phyloP scores from a whole-genome alignment of 1,140 invertebrate species.

The Dreissena polymorpha region DNA sequence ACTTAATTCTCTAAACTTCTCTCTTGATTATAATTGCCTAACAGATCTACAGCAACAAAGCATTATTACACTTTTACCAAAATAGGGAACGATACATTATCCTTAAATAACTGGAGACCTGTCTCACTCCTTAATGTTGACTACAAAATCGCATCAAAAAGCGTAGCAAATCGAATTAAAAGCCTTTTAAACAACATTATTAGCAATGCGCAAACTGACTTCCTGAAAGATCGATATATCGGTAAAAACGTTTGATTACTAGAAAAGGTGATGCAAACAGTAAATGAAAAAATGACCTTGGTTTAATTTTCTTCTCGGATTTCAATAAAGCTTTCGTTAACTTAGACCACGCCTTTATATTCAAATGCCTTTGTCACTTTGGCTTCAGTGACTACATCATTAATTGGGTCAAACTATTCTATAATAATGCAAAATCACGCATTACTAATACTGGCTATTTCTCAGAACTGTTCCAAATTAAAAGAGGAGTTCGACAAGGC shows the following conservation, averaged over 20 bases:
- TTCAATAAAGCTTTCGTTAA: not conserved
- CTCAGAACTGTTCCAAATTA: slow-evolving; percentile 4
- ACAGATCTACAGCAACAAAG: not conserved
- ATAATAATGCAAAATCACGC: not conserved
- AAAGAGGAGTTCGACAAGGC: not conserved
- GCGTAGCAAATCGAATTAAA: slow-evolving; percentile 20
- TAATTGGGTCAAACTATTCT: not conserved
- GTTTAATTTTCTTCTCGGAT: too few species aligned
- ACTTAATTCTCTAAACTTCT: too few species aligned
- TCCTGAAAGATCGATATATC: slow-evolving; percentile 28
- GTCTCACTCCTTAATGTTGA: slow-evolving; percentile 20
- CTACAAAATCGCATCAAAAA: slow-evolving; percentile 28
- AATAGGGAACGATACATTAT: not conserved
- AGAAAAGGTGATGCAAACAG: too few species aligned
- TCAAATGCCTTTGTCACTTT: not conserved
- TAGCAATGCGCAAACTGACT: slow-evolving; percentile 7
- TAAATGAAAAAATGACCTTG: too few species aligned
- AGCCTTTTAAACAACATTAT: slow-evolving; percentile 5
- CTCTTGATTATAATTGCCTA: too few species aligned
- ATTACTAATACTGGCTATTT: slow-evolving; percentile 16
- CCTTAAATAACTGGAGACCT: slow-evolving; percentile 25
- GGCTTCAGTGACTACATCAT: not conserved
- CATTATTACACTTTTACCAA: slow-evolving; percentile 11
- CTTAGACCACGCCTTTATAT: not conserved
- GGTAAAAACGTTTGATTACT: slow-evolving; percentile 26